Evolutionary conservation across 2,888 invertebrate species (phyloP).

Genomic region (Cyclophora punctaria): DNA sequence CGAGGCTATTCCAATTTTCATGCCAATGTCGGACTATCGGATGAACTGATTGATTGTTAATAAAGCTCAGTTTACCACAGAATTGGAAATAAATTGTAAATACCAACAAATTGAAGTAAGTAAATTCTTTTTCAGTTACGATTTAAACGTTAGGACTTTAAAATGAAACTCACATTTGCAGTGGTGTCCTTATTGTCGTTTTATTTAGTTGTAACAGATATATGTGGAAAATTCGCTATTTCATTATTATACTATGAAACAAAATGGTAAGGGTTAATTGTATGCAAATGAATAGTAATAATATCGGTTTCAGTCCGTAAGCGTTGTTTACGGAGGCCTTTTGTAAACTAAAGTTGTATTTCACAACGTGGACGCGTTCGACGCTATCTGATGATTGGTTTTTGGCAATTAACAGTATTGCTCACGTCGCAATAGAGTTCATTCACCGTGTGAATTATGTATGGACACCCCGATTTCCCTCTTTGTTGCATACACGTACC

Average conservation of each 20-base stretch:
- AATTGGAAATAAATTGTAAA: constrained; percentile 17
- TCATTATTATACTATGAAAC: not conserved
- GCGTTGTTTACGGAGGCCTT: constrained; percentile 34
- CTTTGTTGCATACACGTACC: constrained; percentile 51
- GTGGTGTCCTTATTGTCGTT: too few species aligned
- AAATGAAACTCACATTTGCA: too few species aligned
- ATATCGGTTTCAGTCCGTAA: constrained; percentile 7
- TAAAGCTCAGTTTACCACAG: constrained; percentile 26
- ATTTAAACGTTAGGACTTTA: too few species aligned
- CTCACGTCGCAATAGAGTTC: constrained; percentile 68
- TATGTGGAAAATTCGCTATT: constrained; percentile 3
- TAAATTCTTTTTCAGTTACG: too few species aligned
- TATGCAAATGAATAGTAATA: constrained; percentile 6
- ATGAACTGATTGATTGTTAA: not conserved
- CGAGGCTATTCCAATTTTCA: not conserved
- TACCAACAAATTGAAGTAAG: too few species aligned
- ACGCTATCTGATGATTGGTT: constrained; percentile 76
- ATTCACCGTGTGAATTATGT: constrained; percentile 74
- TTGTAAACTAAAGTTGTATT: constrained; percentile 69
- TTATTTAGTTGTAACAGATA: constrained; percentile 43
- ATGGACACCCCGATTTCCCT: constrained; percentile 57
- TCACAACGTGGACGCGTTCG: constrained; percentile 61
- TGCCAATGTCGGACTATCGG: not conserved
- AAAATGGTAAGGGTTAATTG: not conserved
- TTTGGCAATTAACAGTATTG: constrained; percentile 76